Conservation (phyloP, 2,888 invertebrate genomes). For the Cephus runcator region DNA sequence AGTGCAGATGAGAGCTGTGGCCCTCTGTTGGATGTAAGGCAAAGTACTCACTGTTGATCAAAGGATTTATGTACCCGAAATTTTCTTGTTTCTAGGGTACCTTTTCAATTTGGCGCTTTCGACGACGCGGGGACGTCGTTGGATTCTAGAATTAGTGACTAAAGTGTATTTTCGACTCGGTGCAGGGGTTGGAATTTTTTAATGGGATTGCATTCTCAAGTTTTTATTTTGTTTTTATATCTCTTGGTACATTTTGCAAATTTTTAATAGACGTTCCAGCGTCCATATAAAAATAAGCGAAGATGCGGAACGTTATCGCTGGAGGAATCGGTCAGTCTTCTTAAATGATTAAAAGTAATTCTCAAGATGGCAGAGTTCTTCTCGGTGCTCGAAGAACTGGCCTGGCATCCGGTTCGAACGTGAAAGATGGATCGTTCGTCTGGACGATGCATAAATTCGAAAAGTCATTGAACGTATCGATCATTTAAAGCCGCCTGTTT, state of each 20-base stretch:
- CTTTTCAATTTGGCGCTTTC: not conserved
- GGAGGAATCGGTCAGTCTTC: not conserved
- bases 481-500: not conserved
- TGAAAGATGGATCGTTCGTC: not conserved
- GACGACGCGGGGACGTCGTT: not conserved
- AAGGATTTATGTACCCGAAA: not conserved
- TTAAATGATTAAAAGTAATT: not conserved
- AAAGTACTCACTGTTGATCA: not conserved
- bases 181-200: not conserved
- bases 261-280: not conserved
- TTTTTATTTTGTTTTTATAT: not conserved
- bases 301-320: not conserved
- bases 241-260: not conserved
- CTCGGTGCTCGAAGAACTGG: not conserved
- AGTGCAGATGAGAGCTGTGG: slow-evolving; percentile 13
- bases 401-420: not conserved
- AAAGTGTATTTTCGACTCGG: not conserved
- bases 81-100: not conserved
- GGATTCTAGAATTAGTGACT: not conserved
- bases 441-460: not conserved
- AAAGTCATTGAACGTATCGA: not conserved
- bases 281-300: not conserved
- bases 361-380: not conserved
- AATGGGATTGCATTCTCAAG: not conserved
- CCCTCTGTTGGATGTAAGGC: slow-evolving; percentile 6